Evolutionary conservation across 2,113 vertebrate species (phyloP).

Genomic region (Muntiacus muntjak): DNA sequence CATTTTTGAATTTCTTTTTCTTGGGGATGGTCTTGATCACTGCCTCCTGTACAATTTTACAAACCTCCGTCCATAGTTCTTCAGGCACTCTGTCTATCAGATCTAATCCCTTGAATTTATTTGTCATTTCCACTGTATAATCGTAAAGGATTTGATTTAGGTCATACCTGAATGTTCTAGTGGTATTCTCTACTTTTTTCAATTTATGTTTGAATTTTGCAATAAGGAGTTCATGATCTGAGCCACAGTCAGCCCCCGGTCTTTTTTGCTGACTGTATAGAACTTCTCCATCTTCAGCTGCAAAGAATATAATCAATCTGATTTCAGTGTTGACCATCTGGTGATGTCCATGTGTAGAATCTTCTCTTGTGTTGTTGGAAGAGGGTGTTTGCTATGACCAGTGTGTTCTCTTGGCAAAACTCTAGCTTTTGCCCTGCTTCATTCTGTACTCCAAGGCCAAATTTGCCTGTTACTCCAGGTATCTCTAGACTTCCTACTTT

Average conservation of each 20-base stretch:
- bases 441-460: neutral
- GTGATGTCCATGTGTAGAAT: neutral
- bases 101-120: neutral
- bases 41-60: neutral
- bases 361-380: neutral
- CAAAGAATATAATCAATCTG: neutral
- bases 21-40: neutral
- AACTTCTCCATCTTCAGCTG: neutral
- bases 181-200: neutral
- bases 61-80: neutral
- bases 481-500: neutral
- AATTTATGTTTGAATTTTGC: neutral
- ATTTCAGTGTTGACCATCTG: rapidly evolving
- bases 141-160: neutral
- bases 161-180: neutral
- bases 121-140: neutral
- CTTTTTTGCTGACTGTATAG: neutral
- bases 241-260: neutral
- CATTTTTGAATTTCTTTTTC: neutral
- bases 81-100: neutral
- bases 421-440: neutral
- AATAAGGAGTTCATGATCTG: neutral
- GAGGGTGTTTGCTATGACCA: neutral
- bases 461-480: neutral
- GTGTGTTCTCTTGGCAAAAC: neutral